Percentiles rank a stretch among this genome's conserved stretches.
Evolutionary conservation across 2,888 invertebrate species (phyloP).

Genomic region (Ceriagrion tenellum): DNA sequence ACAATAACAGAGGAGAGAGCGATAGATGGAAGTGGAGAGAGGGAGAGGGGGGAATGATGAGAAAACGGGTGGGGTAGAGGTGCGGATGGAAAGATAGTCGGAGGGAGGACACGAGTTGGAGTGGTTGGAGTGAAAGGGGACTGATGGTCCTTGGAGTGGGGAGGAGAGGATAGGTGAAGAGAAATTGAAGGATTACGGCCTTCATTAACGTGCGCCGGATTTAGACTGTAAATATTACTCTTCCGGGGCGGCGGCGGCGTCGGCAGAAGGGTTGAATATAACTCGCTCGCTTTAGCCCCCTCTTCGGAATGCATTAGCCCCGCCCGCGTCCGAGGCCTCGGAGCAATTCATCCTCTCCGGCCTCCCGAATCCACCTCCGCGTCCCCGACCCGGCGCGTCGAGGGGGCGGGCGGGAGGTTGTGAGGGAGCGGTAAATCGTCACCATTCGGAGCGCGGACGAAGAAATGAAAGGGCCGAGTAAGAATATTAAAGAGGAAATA

Average conservation of each 20-base stretch:
- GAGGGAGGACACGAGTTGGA: not conserved
- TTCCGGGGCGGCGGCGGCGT: not conserved
- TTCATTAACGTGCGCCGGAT: conserved; percentile 39
- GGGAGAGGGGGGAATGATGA: too few relatives aligned
- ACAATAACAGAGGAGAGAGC: not conserved
- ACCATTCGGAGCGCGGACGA: not conserved
- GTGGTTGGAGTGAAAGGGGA: not conserved
- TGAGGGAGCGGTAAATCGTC: not conserved
- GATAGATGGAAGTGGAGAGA: not conserved
- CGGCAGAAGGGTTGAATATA: not conserved
- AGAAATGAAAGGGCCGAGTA: not conserved
- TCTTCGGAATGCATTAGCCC: not conserved
- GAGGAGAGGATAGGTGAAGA: not conserved
- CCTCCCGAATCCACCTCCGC: not conserved
- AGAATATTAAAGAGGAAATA: conserved; percentile 1
- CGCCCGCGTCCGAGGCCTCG: not conserved
- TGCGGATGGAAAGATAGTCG: not conserved
- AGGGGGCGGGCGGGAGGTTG: too few relatives aligned
- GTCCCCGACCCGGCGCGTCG: too few relatives aligned
- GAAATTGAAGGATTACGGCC: conserved; percentile 35
- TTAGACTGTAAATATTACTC: conserved; percentile 32
- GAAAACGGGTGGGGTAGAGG: not conserved
- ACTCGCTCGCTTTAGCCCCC: not conserved
- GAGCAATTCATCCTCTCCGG: not conserved
- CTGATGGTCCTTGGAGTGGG: not conserved